Evolutionary conservation across 2,797 vertebrate species (phyloP), one percentile per base, ranked within the genome.

Genomic region (Garrulus glandarius): DNA sequence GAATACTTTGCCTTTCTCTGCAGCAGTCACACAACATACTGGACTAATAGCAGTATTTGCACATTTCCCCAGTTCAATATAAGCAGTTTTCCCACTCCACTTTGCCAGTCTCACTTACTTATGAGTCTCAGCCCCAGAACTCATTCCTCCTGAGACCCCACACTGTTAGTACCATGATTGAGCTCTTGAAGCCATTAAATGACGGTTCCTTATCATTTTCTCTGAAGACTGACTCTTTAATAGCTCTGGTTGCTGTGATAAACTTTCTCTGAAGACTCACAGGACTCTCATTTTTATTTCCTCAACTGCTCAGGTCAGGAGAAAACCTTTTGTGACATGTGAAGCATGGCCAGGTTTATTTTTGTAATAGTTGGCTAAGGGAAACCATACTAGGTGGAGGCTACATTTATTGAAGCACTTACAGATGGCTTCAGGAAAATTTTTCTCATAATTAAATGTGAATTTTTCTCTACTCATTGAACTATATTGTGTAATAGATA

Each of bases 21-120:
- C 59, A 29, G 24, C 53, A 55, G 29, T 79, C 32, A 16, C 2
- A 1, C n/a, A n/a, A 8, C 7, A 0, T 27, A 5, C 5, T 3
- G 4, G 53, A 15, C 26, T 37, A 34, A 26, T 23, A 65, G 70
- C 36, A 65, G 3, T 19, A 37, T 20, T 67, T 41, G 8, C 22
- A 24, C 0, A 0, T 46, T 64, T 46, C 59, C 23, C 17, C 16
- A 49, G 46, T 70, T 81, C 69, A 56, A 0, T 36, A 6, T 36
- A 67, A 50, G 15, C 22, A 29, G 6, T 44, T 83, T 92, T 89
- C 20, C n/a, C 29, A 55, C 14, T 47, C 13, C 32, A 13, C 5
- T 47, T 44, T 79, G n/a, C 37, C 17, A 21, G 10, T 92, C 21
- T 89, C 36, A 15, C 12, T 43, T 5, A 4, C 0, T 0, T 46